Conservation (phyloP, 1,140 invertebrate species). For the Ridgeia piscesae region DNA sequence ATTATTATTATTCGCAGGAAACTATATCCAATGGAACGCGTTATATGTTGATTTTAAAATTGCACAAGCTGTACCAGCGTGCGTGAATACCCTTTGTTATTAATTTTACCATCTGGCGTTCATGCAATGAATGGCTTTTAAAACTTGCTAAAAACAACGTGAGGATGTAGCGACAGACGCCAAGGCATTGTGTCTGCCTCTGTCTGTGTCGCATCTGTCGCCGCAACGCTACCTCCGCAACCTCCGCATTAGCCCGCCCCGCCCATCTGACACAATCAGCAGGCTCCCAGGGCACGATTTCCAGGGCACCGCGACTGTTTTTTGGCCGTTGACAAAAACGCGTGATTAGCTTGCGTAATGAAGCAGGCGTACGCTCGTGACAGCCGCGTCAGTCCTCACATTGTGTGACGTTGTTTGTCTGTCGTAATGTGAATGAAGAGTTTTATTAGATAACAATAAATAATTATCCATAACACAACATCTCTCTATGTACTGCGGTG, state of each 20-base stretch:
- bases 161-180: neutral
- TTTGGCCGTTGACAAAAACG: neutral
- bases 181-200: neutral
- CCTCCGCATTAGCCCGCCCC: neutral
- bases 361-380: neutral
- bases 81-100: too few species aligned
- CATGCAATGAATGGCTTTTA: too few species aligned
- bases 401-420: neutral
- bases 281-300: neutral
- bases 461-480: neutral
- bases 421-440: neutral
- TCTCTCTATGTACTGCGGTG: neutral
- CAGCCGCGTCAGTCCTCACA: neutral
- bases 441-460: neutral
- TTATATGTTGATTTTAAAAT: too few species aligned
- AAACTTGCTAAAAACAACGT: too few species aligned
- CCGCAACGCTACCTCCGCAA: neutral
- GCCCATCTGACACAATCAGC: neutral
- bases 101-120: too few species aligned
- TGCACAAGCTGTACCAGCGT: too few species aligned
- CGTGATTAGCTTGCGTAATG: neutral
- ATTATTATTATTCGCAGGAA: too few species aligned
- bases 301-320: neutral
- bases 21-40: too few species aligned
- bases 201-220: neutral